Base-by-base conservation (phyloP, 2,888 invertebrate genomes). In the Sarcophaga variegata region DNA sequence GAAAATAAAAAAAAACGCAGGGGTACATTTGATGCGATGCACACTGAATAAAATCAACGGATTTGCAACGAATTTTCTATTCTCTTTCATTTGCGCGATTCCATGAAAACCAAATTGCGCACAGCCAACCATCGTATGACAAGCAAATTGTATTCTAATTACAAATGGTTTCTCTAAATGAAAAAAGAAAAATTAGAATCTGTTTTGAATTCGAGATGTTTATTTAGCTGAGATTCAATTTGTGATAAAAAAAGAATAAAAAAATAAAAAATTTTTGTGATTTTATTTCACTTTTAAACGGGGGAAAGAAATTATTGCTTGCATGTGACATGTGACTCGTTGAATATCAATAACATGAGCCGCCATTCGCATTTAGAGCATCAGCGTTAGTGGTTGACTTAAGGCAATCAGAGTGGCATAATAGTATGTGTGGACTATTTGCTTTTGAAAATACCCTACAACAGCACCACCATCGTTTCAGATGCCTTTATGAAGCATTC, bases 121-220 rank as follows among this genome's bases (percentile, higher is more conserved):
- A 27, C 66, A 49, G 17, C 69, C 54, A 47, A n/a, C 25, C 54
- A 54, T 54, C 54, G 17, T 54, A 54, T 54, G 54, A 54, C 54
- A 37, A 75, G 59, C 11, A 76, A 76, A 64, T 76, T 82, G 63
- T 82, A 59, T 70, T 76, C 49, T 49, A 82, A 82, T 69, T 59
- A 81, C 62, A 70, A 81, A 63, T 27, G 62, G 70, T 54, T 81
- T 76, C 45, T 49, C 37, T 37, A 37, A 37, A 37, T 37, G 10
- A 81, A 59, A 37, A 37, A 37, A 27, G 45, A 45, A 2, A 37
- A 22, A 37, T 1, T 22, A 22, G 67, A 45, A 54, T 64, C 12
- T 75, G 62, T 69, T 63, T 37, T 67, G 45, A 63, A 59, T 49
- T 62, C 37, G 14, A 11, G 17, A 49, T 77, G 77, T 60, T 54